Evolutionary conservation across 1,140 invertebrate genomes (phyloP).

Genomic region (Triops cancriformis): DNA sequence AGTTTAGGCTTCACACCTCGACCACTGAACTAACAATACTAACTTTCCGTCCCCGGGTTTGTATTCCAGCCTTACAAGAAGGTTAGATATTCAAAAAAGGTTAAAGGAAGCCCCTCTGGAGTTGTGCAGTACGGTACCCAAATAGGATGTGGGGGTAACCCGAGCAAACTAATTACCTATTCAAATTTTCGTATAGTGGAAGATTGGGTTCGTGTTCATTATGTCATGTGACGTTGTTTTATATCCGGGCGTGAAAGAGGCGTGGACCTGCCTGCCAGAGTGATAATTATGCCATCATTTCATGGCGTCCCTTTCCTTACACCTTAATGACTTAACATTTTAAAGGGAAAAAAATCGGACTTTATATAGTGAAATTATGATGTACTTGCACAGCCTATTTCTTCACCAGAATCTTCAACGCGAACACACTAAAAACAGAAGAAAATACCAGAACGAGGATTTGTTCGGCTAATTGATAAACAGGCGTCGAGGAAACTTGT

Average conservation of each 20-base stretch:
- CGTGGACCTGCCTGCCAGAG: neutral
- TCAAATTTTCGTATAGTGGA: neutral
- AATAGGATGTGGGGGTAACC: conserved; percentile 1
- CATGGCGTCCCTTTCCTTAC: neutral
- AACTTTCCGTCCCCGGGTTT: neutral
- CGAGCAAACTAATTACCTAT: neutral
- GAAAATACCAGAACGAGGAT: too few relatives aligned
- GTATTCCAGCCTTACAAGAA: neutral
- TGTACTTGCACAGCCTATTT: too few relatives aligned
- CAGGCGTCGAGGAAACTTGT: neutral
- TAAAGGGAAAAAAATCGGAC: neutral
- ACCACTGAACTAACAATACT: neutral
- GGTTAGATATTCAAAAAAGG: neutral
- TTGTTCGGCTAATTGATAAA: too few relatives aligned
- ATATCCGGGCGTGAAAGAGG: conserved; percentile 5
- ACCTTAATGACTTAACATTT: neutral
- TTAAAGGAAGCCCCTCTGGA: neutral
- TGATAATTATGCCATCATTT: neutral
- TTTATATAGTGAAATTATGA: too few relatives aligned
- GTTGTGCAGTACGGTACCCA: neutral
- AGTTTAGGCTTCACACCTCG: neutral
- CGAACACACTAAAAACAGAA: too few relatives aligned
- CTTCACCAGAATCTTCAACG: too few relatives aligned
- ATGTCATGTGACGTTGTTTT: conserved; percentile 1
- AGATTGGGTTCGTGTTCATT: neutral